Conservation (phyloP, 2,888 invertebrate species). For the Micoletzkya japonica region DNA sequence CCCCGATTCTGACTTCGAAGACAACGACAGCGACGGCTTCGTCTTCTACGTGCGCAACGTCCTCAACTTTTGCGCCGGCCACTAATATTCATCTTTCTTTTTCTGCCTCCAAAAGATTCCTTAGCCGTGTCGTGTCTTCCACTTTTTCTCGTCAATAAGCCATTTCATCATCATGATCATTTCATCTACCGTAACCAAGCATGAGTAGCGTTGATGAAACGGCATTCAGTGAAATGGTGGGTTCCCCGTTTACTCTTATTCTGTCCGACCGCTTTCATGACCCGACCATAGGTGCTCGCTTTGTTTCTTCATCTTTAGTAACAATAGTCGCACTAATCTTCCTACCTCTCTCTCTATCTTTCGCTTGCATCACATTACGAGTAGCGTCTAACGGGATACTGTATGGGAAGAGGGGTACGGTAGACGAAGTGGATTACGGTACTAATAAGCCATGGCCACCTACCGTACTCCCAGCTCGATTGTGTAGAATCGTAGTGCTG, state of each 20-base stretch:
- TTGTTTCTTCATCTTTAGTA: not conserved
- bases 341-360: not conserved
- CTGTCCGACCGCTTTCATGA: not conserved
- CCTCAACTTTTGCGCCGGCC: conserved; percentile 27
- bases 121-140: not conserved
- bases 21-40: no score
- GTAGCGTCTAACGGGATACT: no score
- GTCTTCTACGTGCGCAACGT: conserved; percentile 20
- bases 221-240: not conserved
- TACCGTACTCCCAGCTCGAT: no score
- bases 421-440: no score
- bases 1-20: no score
- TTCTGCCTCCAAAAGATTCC: not conserved
- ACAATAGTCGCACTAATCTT: not conserved
- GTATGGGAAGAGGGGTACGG: no score
- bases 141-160: not conserved
- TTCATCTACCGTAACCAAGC: not conserved
- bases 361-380: no score
- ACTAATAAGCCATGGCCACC: no score
- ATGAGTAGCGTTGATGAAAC: no score
- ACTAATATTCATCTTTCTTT: not conserved
- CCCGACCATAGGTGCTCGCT: not conserved
- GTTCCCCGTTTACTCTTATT: not conserved
- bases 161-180: not conserved
- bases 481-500: no score